These are phyloP conservation scores for Elachura formosa DNA, from an alignment of 2,113 vertebrate genomes.

Conservation along the genomic window DNA sequence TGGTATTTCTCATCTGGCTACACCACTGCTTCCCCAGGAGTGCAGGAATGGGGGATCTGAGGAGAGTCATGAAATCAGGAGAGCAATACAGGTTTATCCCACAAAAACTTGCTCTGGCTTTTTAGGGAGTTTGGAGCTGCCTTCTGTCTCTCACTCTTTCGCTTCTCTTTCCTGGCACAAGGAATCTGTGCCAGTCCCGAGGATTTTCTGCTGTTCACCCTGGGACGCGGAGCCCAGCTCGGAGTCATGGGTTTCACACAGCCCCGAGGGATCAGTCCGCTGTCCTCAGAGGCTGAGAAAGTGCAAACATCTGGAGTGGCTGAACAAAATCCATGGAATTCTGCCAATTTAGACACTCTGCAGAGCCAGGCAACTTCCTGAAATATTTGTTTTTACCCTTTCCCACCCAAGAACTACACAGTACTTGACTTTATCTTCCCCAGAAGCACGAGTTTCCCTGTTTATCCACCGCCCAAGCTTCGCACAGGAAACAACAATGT, in stretches of 20 bases:
- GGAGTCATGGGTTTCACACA: background rate
- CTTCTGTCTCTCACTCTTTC: background rate
- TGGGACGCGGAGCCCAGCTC: background rate
- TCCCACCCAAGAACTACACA: background rate
- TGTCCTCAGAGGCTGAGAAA: background rate
- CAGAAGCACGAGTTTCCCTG: background rate
- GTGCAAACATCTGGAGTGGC: background rate
- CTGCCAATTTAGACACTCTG: background rate
- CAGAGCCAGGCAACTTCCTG: background rate
- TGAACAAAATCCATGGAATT: background rate
- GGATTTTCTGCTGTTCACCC: background rate
- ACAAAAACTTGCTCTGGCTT: background rate
- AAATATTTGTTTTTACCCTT: background rate
- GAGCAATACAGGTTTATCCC: background rate
- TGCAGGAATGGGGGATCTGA: background rate
- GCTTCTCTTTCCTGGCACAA: background rate
- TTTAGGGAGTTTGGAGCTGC: background rate
- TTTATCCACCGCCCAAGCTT: background rate
- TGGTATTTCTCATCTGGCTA: background rate
- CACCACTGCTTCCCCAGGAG: background rate
- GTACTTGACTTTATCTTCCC: background rate
- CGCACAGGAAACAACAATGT: rapidly evolving
- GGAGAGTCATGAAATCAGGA: background rate
- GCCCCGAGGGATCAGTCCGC: background rate
- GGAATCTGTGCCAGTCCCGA: background rate